These are phyloP conservation scores for Merodon equestris DNA, from an alignment of 2,888 invertebrate species.

Conservation along the genomic window DNA sequence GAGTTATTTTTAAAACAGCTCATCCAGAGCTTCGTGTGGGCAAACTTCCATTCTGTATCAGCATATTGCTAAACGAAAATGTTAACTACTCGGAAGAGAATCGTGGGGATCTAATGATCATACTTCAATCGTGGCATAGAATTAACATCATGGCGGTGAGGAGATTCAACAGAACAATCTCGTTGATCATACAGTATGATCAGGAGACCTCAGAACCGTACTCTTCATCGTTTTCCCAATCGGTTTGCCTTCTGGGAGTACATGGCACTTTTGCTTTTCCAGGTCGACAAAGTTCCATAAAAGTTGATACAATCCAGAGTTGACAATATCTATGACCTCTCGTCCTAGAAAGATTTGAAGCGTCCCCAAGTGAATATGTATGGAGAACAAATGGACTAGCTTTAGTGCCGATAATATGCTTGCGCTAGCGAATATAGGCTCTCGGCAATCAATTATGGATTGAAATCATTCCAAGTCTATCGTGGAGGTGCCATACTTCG, in stretches of 20 bases:
- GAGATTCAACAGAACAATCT: constrained; percentile 94
- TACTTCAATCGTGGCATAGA: constrained; percentile 94
- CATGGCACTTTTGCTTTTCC: constrained; percentile 88
- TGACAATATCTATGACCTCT: constrained; percentile 94
- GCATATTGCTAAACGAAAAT: constrained; percentile 87
- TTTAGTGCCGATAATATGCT: constrained; percentile 96
- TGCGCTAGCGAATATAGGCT: constrained; percentile 96
- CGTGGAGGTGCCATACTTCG: too few species aligned
- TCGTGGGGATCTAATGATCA: constrained; percentile 76
- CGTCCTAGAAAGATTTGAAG: constrained; percentile 94
- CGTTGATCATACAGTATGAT: constrained; percentile 97
- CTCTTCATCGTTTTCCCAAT: constrained; percentile 88
- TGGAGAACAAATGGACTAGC: constrained; percentile 93
- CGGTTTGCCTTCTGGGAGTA: constrained; percentile 84
- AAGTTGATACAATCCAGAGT: constrained; percentile 94
- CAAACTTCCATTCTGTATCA: constrained; percentile 98
- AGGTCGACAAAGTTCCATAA: constrained; percentile 96
- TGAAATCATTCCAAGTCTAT: constrained; percentile 94
- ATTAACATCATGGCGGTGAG: constrained; percentile 99
- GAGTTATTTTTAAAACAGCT: constrained; percentile 96
- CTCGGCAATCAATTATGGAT: constrained; percentile 95
- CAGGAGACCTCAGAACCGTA: constrained; percentile 95
- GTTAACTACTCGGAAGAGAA: not conserved
- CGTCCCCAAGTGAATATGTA: constrained; percentile 95
- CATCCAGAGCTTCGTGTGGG: constrained; percentile 95